phyloP scores from a whole-genome alignment of 1,140 invertebrate genomes.

The Cyrtorhinus lividipennis region DNA sequence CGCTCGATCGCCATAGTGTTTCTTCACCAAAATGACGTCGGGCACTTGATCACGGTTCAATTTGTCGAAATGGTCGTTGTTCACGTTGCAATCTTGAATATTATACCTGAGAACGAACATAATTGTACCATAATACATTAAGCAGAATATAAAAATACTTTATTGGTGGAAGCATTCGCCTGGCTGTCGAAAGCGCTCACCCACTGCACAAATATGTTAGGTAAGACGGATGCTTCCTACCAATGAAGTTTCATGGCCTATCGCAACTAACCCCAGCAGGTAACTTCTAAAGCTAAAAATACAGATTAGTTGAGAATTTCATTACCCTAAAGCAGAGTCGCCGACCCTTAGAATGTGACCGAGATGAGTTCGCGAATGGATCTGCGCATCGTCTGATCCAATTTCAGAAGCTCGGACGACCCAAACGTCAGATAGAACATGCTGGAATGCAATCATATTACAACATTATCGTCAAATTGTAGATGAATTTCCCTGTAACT shows the following conservation, averaged over 20 bases:
- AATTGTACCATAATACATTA: too few species aligned
- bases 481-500: too few species aligned
- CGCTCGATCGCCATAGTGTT: conserved; percentile 67
- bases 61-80: conserved; percentile 77
- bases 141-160: too few species aligned
- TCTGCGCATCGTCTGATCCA: conserved; percentile 64
- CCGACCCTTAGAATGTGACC: conserved; percentile 87
- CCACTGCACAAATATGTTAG: too few species aligned
- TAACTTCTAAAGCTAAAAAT: neutral
- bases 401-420: conserved; percentile 78
- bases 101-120: conserved; percentile 51
- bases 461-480: conserved; percentile 8
- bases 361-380: conserved; percentile 82
- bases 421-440: conserved; percentile 87
- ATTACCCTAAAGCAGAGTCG: conserved; percentile 78
- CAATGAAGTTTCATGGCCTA: too few species aligned
- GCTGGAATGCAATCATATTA: conserved; percentile 39
- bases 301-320: neutral
- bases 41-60: conserved; percentile 55
- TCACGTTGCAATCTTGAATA: conserved; percentile 75
- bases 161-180: too few species aligned
- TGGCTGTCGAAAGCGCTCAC: too few species aligned
- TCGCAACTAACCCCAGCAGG: too few species aligned
- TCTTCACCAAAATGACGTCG: conserved; percentile 89
- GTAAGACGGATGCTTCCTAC: too few species aligned